Evolutionary conservation across 2,797 vertebrate species (phyloP), one percentile per base, ranked within the genome.

Genomic region (Hafferia zeledoni): DNA sequence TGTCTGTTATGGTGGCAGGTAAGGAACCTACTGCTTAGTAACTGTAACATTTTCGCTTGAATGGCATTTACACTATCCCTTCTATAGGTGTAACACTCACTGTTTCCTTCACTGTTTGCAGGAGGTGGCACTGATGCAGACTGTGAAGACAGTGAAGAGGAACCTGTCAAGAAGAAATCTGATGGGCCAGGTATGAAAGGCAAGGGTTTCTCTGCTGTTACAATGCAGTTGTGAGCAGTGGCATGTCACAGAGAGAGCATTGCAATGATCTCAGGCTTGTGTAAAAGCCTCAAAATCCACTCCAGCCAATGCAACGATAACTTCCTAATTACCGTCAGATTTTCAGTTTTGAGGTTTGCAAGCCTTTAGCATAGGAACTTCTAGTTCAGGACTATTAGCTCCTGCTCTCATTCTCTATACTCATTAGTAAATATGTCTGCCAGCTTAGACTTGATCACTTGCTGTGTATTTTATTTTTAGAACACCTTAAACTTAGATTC

Each of bases 111-210:
- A 2, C 61, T 74, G 17, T 50, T 95, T 95, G 89, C 80, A 55
- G 91, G 95, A 98, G 99, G 97, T 93, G 98, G 98, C 23, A 98
- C 98, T 87, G 97, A 98, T 50, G 98, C 99, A 4, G 99, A 99
- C 47, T 97, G 99, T 63, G 99, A 98, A 41, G 98, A 99, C 33
- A 97, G 96, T 5, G 99, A 99, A 33, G 98, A 99, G 10, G 98
- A 98, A 13, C 98, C 98, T 39, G 96, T 97, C 33, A 98, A 99
- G 39, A 98, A 97, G 92, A 99, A 99, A 94, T 98, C 98, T 47
- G 98, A 98, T 31, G 98, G 98, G 47, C 98, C 99, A 98, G 99
- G 99, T 99, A 95, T 78, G 93, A 96, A 75, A 30, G 60, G 83
- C 5, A 3, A 84, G 41, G 10, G 7, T 53, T 93, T 78, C 60